Evolutionary conservation across 1,140 invertebrate genomes (phyloP), one percentile per base, ranked within the genome.

Genomic region (Anagrus nilaparvatae): DNA sequence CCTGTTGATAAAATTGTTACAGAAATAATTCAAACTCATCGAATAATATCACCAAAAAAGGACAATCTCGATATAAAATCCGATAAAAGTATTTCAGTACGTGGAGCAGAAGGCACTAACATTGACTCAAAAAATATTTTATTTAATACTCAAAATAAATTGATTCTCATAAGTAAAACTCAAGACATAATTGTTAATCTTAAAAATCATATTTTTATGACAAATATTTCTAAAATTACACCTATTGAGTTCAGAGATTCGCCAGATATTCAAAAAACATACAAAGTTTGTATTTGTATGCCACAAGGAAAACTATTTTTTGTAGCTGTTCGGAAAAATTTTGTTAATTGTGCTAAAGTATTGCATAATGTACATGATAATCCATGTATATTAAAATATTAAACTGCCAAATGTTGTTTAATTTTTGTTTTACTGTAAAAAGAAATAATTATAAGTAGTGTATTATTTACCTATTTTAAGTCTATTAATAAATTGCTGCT

Each of bases 201-300:
- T 0, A 77, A 76, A 31, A 75, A 81, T 17, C 82, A 82, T 0
- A 65, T 90, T 0, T 79, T 89, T 55, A 72, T 83, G 0, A 74
- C 80, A 47, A 76, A 76, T 43, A 71, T 90, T 31, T 84, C 84
- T 0, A 72, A 85, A 21, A 79, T 70, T 5, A 69, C 75, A 1
- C 58, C 70, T 35, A 55, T 57, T 29, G n/a, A 55, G 9, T 48
- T 48, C 1, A 58, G 42, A 47, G 44, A 47, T 3, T 60, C 55
- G 3, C 64, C 69, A 32, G 21, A 39, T 17, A 54, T 58, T 39
- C 71, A 49, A 53, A 70, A 42, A 0, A 84, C 89, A 55, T 91
- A 80, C 55, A 90, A 90, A 67, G 69, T 92, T 3, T 92, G 87
- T 46, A 77, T 90, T 2, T 91, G 87, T 54, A 89, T 89, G 84